Percentiles rank a stretch among this genome's conserved stretches.
Evolutionary conservation across 1,140 invertebrate genomes (phyloP).

Genomic region (Lepidostoma basale): DNA sequence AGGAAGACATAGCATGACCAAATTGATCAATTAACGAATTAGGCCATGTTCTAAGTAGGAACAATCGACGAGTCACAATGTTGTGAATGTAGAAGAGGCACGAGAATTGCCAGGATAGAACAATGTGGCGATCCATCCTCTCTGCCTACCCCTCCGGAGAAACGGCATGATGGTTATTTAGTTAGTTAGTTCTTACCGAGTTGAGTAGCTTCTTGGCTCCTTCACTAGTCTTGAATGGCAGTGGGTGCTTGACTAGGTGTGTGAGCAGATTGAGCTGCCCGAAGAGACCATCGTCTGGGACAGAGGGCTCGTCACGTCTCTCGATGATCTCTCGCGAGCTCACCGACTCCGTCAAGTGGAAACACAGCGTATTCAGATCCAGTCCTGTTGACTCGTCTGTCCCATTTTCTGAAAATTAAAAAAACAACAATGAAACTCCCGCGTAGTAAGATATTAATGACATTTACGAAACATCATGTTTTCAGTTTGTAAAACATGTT

Average conservation of each 20-base stretch:
- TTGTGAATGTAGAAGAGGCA: no score
- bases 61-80: no score
- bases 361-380: conserved; percentile 70
- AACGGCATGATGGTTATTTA: no score
- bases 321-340: conserved; percentile 81
- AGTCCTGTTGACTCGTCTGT: conserved; percentile 57
- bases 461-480: no score
- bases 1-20: no score
- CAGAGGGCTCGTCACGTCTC: conserved; percentile 73
- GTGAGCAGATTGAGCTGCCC: conserved; percentile 86
- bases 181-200: conserved; percentile 58
- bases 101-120: no score
- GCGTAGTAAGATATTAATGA: no score
- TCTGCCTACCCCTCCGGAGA: no score
- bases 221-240: conserved; percentile 81
- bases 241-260: conserved; percentile 86
- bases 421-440: neutral
- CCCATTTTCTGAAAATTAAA: conserved; percentile 52
- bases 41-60: no score
- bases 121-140: no score
- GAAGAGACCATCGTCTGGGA: conserved; percentile 89
- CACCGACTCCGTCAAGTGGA: conserved; percentile 76
- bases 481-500: no score
- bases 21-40: no score
- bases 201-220: conserved; percentile 76